Conservation (phyloP, 2,888 invertebrate genomes). For the Acanthopleura granulata region DNA sequence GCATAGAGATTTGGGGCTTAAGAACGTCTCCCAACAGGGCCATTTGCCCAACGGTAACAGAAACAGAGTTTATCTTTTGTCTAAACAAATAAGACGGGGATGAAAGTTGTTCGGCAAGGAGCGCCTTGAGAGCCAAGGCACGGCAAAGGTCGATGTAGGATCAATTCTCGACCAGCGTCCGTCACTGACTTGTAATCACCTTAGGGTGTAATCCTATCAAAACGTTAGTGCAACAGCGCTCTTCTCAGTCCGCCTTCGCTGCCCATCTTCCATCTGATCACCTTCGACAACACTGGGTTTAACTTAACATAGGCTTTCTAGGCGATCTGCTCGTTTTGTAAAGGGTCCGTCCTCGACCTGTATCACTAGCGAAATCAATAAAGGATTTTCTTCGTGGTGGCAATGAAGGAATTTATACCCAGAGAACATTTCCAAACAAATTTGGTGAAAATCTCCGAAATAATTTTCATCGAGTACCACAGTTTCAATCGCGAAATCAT, state of each 20-base stretch:
- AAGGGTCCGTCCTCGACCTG: too few species aligned
- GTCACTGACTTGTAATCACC: constrained; percentile 17
- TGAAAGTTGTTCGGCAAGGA: background rate
- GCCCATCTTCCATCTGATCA: background rate
- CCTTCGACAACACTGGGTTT: constrained; percentile 6
- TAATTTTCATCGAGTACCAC: too few species aligned
- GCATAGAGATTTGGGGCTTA: constrained; percentile 15
- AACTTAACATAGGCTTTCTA: constrained; percentile 12
- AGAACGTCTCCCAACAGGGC: constrained; percentile 3
- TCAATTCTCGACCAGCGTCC: constrained; percentile 3
- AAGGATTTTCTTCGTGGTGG: too few species aligned
- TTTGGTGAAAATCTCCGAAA: too few species aligned
- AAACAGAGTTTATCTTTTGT: constrained; percentile 16
- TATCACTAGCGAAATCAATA: too few species aligned
- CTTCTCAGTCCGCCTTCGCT: background rate
- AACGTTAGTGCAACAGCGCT: background rate
- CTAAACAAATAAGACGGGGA: constrained; percentile 16
- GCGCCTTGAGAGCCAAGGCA: background rate
- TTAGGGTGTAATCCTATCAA: constrained; percentile 8
- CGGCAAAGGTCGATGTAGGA: background rate
- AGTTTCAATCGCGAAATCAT: too few species aligned
- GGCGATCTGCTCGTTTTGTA: background rate
- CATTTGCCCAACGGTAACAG: constrained; percentile 18
- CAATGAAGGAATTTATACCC: too few species aligned
- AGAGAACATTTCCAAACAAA: too few species aligned